Base-by-base conservation (phyloP, 2,888 invertebrate genomes). In the Pseudoips prasinana region DNA sequence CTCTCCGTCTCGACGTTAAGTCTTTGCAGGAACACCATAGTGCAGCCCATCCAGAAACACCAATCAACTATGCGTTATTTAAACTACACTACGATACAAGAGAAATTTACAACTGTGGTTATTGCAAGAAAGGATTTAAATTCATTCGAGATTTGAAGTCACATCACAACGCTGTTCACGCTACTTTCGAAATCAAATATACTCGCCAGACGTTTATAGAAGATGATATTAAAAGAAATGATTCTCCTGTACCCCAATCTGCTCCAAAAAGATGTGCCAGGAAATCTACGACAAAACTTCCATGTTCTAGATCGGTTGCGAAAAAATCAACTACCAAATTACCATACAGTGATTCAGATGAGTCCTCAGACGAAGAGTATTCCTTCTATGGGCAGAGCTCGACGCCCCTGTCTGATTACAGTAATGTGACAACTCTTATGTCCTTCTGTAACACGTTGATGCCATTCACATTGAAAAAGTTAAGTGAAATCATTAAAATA, bases 261-360 rank as follows among this genome's bases (percentile, higher is more conserved):
- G 10, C 17, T 1, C 10, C 34, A 0, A 79, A 65, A 29, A 58
- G 59, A 33, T 54, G 70, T 3, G 82, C 81, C 1, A 70, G 51
- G 32, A 81, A 82, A 45, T 82, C 81, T 0, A 81, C 81, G 0
- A 60, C 81, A 0, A 83, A 81, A 51, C 51, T 81, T 8, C 79
- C 83, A 0, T 41, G 33, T 2, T 27, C 25, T 0, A 53, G 51
- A 7, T 4, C 59, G 0, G 61, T 82, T 0, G 85, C 87, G 0
- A 79, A 58, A 22, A 92, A 91, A 53, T 91, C 91, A 0, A 91
- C 91, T 0, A 87, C 90, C 7, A 84, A 77, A 51, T 46, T 80
- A 8, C 83, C 85, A 0, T 40, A 44, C 8, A 32, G 30, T 10
- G 29, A 39, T 1, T 52, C 40, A 0, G 53, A 62, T 9, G 20